Evolutionary conservation across 2,113 vertebrate species (phyloP).

Genomic region (Manacus vitellinus): DNA sequence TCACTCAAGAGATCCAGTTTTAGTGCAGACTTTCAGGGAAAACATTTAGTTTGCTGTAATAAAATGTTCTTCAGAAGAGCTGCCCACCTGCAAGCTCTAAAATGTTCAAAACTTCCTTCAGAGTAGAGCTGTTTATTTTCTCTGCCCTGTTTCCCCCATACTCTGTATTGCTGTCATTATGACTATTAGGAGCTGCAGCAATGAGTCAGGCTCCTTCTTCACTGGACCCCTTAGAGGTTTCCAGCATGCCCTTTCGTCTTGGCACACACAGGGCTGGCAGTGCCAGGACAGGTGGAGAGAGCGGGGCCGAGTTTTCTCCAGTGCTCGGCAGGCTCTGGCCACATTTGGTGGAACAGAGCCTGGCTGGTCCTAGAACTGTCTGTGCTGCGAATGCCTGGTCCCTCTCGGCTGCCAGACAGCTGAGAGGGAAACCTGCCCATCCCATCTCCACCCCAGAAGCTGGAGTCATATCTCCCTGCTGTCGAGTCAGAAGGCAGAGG

Average conservation of each 20-base stretch:
- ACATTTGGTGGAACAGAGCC: not conserved
- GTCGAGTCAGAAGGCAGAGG: not conserved
- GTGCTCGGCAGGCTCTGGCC: rapidly evolving
- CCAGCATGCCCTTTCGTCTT: not conserved
- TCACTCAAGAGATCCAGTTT: conserved; percentile 6
- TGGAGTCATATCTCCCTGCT: not conserved
- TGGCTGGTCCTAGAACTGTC: not conserved
- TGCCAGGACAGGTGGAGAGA: not conserved
- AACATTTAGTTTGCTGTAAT: not conserved
- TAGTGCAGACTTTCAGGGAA: conserved; percentile 20
- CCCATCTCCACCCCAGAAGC: not conserved
- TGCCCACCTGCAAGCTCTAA: conserved; percentile 32
- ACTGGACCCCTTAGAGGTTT: rapidly evolving
- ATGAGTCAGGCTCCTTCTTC: not conserved
- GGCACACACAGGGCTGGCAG: not conserved
- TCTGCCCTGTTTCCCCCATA: not conserved
- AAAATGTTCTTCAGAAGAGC: conserved; percentile 24
- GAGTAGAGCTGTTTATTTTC: not conserved
- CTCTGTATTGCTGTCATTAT: not conserved
- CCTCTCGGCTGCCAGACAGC: not conserved
- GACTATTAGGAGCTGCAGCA: not conserved
- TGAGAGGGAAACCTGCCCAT: not conserved
- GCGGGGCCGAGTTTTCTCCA: rapidly evolving
- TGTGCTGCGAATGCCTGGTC: not conserved
- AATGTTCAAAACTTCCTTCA: not conserved